Evolutionary conservation across 2,888 invertebrate genomes (phyloP).

Genomic region (Ophion costatus): DNA sequence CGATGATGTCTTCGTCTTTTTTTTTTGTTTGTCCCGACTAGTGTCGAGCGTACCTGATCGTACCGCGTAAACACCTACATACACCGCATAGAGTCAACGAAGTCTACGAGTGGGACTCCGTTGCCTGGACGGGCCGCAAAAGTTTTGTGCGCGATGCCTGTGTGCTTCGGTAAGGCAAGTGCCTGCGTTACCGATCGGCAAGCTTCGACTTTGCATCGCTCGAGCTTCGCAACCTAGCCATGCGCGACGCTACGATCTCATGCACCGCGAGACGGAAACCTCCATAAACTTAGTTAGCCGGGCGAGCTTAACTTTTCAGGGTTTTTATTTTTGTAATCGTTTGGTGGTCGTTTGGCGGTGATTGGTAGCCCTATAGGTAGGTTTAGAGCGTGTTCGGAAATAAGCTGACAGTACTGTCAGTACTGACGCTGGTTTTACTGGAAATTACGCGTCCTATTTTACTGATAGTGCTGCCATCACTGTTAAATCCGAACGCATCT

Average conservation of each 20-base stretch:
- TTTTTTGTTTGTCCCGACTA: conserved; percentile 34
- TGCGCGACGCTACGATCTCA: background rate
- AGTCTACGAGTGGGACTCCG: conserved; percentile 35
- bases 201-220: background rate
- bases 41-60: conserved; percentile 62
- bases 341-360: no score
- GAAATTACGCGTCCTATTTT: no score
- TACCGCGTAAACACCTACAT: conserved; percentile 77
- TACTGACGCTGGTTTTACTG: no score
- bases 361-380: no score
- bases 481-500: no score
- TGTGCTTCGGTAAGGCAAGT: background rate
- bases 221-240: background rate
- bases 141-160: background rate
- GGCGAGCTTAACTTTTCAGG: no score
- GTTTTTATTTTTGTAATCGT: no score
- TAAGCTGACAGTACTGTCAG: no score
- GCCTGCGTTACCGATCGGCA: background rate
- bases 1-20: conserved; percentile 51
- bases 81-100: conserved; percentile 75
- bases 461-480: no score
- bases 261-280: no score
- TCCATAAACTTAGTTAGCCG: no score
- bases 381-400: no score
- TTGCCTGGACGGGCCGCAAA: conserved; percentile 6